Evolutionary conservation across 2,888 invertebrate species (phyloP).

Genomic region (Lepetodrilus schrolli): DNA sequence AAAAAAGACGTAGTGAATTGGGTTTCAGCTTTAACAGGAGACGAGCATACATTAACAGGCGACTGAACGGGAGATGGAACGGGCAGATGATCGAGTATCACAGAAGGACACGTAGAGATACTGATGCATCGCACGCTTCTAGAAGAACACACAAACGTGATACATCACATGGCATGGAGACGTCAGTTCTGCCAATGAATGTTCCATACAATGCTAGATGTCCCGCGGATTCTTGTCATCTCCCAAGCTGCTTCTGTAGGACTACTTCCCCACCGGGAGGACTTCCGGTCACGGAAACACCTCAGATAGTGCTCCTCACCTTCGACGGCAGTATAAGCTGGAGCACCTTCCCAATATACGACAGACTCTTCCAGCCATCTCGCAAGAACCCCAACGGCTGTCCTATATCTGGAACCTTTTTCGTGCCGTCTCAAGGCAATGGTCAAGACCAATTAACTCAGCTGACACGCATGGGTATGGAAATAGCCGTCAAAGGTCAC

Average conservation of each 20-base stretch:
- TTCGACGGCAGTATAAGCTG: conserved; percentile 54
- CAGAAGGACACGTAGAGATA: not conserved
- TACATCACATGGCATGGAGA: no score
- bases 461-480: conserved; percentile 46
- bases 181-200: not conserved
- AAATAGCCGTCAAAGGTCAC: conserved; percentile 55
- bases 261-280: conserved; percentile 44
- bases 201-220: conserved; percentile 32
- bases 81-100: not conserved
- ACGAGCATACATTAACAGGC: no score
- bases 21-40: no score
- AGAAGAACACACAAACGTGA: no score
- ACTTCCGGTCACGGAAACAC: conserved; percentile 40
- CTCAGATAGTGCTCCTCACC: conserved; percentile 60
- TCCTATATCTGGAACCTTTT: conserved; percentile 51
- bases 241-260: conserved; percentile 55
- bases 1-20: no score
- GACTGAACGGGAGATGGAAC: not conserved
- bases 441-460: conserved; percentile 40
- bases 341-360: conserved; percentile 40
- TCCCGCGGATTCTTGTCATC: conserved; percentile 44
- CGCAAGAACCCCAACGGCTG: conserved; percentile 56
- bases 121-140: not conserved
- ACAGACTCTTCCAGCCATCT: conserved; percentile 37
- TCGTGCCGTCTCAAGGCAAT: conserved; percentile 47